phyloP scores from a whole-genome alignment of 1,140 invertebrate species.

The Lethocerus indicus region DNA sequence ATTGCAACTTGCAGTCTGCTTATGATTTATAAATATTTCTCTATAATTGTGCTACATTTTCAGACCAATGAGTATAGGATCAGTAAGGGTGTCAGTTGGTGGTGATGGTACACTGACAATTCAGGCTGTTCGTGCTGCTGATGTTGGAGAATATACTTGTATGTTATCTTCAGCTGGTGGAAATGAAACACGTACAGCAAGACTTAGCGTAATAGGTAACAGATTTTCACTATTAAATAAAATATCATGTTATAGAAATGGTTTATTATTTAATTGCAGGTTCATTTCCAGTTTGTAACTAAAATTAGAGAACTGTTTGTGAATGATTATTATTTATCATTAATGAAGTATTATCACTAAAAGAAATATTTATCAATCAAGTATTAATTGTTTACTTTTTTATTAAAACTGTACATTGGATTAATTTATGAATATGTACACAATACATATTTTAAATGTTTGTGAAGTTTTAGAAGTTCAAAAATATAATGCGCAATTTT shows the following conservation, averaged over 20 bases:
- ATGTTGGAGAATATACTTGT: constrained; percentile 68
- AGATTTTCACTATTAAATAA: not conserved
- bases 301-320: too few species aligned
- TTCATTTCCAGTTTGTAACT: not conserved
- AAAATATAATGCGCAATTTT: not conserved
- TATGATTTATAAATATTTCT: too few species aligned
- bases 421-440: not conserved
- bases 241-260: not conserved
- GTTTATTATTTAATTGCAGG: not conserved
- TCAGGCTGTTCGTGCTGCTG: constrained; percentile 57
- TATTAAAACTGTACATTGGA: not conserved
- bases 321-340: not conserved
- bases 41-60: not conserved
- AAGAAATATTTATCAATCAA: not conserved
- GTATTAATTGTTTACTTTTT: not conserved
- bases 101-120: constrained; percentile 65
- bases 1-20: too few species aligned
- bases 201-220: constrained; percentile 55
- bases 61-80: constrained; percentile 21
- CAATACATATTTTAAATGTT: not conserved
- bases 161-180: constrained; percentile 73
- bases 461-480: not conserved
- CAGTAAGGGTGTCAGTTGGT: constrained; percentile 49
- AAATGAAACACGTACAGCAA: constrained; percentile 73
- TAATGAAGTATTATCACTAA: not conserved